Conservation (phyloP, 2,797 vertebrate genomes). For the Melanotaenia parkinsoni region DNA sequence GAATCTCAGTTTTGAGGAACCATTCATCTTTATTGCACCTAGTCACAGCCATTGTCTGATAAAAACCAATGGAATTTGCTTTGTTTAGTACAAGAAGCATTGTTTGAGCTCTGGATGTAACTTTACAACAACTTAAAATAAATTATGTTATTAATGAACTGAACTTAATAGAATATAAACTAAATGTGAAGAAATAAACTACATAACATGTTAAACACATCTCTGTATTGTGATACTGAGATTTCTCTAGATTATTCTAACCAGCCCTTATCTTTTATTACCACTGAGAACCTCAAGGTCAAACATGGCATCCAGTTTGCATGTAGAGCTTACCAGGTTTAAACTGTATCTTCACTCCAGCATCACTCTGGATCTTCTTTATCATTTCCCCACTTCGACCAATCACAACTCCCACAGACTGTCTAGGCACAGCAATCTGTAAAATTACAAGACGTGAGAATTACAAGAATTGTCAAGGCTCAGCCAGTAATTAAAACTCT, state of each 20-base stretch:
- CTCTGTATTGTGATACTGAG: neutral
- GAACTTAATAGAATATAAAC: neutral
- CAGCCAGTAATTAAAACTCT: neutral
- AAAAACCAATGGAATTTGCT: neutral
- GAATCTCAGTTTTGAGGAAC: neutral
- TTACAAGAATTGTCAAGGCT: neutral
- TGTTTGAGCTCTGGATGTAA: neutral
- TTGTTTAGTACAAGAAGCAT: neutral
- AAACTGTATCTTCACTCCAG: slow-evolving; percentile 96
- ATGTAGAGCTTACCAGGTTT: slow-evolving; percentile 87
- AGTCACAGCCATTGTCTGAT: too few species aligned
- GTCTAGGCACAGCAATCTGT: slow-evolving; percentile 92
- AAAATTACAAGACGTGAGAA: slow-evolving; percentile 22
- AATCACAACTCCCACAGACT: slow-evolving; percentile 95
- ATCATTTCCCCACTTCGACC: slow-evolving; percentile 96
- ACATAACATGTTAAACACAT: neutral
- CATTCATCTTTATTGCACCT: neutral
- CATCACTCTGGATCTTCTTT: slow-evolving; percentile 96
- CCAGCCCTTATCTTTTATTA: too few species aligned
- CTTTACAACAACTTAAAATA: neutral
- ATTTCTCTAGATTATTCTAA: neutral
- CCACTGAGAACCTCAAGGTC: neutral
- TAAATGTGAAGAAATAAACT: neutral
- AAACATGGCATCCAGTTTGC: neutral
- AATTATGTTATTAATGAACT: neutral